Conservation (phyloP, 1,140 invertebrate genomes). For the Ericerus pela region DNA sequence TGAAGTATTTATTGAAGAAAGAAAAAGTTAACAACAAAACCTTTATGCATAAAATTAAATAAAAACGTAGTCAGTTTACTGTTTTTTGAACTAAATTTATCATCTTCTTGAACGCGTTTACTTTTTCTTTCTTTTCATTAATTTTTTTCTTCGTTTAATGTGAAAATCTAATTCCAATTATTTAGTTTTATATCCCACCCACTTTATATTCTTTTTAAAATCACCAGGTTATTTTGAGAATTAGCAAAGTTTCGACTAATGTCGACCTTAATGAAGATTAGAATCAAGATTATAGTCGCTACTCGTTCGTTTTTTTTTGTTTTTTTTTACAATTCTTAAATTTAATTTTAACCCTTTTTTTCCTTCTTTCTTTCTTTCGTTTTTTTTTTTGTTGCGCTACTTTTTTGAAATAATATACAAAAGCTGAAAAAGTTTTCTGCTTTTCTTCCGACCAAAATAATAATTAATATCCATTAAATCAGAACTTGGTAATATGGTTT, state of each 20-base stretch:
- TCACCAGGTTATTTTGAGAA: background rate
- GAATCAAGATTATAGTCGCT: slow-evolving; percentile 5
- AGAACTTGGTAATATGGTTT: slow-evolving; percentile 11
- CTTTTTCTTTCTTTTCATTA: background rate
- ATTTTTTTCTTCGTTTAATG: background rate
- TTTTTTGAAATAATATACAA: too few relatives aligned
- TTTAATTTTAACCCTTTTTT: slow-evolving; percentile 12
- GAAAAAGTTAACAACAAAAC: too few relatives aligned
- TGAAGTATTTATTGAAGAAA: too few relatives aligned
- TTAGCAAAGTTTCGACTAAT: slow-evolving; percentile 7
- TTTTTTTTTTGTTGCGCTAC: too few relatives aligned
- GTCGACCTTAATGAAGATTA: slow-evolving; percentile 10
- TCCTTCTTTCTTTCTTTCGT: background rate
- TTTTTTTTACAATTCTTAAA: slow-evolving; percentile 5
- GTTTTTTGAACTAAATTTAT: too few relatives aligned
- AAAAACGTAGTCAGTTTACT: background rate
- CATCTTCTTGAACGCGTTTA: too few relatives aligned
- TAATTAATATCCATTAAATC: slow-evolving; percentile 12
- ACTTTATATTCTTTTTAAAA: background rate
- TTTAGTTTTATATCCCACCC: background rate
- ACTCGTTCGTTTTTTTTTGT: too few relatives aligned
- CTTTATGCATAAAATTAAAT: background rate
- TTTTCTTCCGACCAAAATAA: slow-evolving; percentile 7
- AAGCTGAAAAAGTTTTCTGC: slow-evolving; percentile 3
- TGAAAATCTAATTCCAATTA: background rate